phyloP scores from a whole-genome alignment of 2,797 vertebrate genomes.

The Lacerta viridis region DNA sequence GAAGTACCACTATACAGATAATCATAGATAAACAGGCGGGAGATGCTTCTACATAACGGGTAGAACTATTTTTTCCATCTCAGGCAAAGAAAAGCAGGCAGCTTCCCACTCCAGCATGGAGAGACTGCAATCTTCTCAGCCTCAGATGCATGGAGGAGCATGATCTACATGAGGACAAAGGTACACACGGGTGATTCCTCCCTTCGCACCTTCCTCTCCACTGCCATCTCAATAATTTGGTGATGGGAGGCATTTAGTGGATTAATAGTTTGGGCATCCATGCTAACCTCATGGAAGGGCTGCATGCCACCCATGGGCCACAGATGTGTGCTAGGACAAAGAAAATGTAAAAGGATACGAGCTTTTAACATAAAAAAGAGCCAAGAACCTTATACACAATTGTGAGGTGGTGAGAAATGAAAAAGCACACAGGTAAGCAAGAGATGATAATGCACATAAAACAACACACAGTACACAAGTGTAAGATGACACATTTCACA shows the following conservation, averaged over 20 bases:
- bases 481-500: background rate
- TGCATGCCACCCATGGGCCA: background rate
- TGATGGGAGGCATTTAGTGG: background rate
- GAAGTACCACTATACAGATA: background rate
- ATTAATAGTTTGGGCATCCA: background rate
- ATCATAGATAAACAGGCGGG: background rate
- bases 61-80: no score
- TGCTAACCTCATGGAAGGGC: background rate
- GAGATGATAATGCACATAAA: conserved; percentile 1
- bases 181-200: background rate
- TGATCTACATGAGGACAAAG: background rate
- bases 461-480: background rate
- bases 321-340: background rate
- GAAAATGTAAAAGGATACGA: background rate
- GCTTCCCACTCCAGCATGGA: background rate
- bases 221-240: background rate
- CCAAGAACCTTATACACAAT: background rate
- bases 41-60: background rate
- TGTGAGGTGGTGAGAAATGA: background rate
- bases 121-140: background rate
- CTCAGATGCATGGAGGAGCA: background rate
- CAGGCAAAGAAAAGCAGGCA: background rate
- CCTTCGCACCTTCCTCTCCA: background rate
- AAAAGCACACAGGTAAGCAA: background rate
- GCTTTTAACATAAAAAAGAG: background rate